Conservation (phyloP, 2,113 vertebrate genomes). For the Oplegnathus fasciatus region DNA sequence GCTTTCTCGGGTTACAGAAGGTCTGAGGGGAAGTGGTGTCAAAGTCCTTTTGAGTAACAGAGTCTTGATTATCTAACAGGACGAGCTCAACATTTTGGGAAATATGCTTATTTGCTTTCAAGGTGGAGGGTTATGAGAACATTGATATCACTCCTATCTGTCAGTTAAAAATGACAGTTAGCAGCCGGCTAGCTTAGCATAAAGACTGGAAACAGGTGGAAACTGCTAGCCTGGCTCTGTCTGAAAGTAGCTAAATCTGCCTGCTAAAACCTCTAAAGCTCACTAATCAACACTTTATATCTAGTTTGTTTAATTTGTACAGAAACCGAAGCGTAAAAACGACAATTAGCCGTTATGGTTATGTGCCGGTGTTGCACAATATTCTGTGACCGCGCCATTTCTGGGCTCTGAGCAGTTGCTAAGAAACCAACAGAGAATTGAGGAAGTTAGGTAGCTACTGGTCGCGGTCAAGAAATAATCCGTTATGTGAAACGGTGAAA, state of each 20-base stretch:
- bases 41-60: neutral
- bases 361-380: neutral
- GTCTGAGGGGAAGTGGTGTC: neutral
- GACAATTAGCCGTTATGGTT: neutral
- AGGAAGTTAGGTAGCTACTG: neutral
- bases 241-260: neutral
- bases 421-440: too few relatives aligned
- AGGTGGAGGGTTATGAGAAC: neutral
- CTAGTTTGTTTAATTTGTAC: neutral
- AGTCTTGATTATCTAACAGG: neutral
- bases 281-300: neutral
- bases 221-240: neutral
- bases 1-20: constrained; percentile 34
- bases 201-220: neutral
- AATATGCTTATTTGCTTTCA: neutral
- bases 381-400: neutral
- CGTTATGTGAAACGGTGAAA: neutral
- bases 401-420: neutral
- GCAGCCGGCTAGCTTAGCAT: neutral
- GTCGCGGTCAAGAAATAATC: neutral
- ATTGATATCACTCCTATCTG: neutral
- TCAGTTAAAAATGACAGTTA: neutral
- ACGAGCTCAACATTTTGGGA: constrained; percentile 9
- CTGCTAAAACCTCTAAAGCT: neutral
- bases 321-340: neutral